phyloP scores from a whole-genome alignment of 92 coral and sea anemone genomes.

The Plumapathes pennacea region DNA sequence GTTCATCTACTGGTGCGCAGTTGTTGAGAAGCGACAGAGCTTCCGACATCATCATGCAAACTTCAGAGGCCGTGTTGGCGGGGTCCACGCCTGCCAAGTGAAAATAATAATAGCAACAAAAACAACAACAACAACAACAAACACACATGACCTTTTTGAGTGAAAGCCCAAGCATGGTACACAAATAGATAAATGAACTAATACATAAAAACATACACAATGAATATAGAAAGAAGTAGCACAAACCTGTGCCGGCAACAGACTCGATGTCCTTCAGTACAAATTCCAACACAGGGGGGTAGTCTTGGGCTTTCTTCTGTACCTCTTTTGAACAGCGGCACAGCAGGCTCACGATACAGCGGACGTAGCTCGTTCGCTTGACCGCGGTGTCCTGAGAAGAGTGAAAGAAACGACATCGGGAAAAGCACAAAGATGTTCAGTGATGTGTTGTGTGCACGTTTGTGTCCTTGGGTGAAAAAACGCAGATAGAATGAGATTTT shows the following conservation, averaged over 20 bases:
- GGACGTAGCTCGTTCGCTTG: conserved; percentile 75
- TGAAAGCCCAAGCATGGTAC: no score
- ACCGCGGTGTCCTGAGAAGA: conserved; percentile 68
- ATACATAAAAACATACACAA: no score
- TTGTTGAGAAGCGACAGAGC: conserved; percentile 82
- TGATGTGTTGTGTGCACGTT: no score
- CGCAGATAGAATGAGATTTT: no score
- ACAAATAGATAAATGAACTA: not conserved
- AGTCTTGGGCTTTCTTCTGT: conserved; percentile 50
- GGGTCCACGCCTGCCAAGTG: conserved; percentile 70
- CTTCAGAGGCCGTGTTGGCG: conserved; percentile 71
- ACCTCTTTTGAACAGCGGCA: conserved; percentile 75
- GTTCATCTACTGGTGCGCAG: conserved; percentile 77
- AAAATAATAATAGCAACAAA: not conserved
- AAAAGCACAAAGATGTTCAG: no score
- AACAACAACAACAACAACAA: no score
- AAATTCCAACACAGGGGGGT: conserved; percentile 72
- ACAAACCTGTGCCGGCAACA: conserved; percentile 86
- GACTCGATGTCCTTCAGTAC: conserved; percentile 72
- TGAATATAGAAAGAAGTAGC: no score
- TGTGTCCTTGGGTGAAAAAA: no score
- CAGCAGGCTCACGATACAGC: conserved; percentile 70
- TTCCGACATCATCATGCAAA: conserved; percentile 78
- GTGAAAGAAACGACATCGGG: not conserved
- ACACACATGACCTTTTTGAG: no score